Conservation (phyloP, 2,113 vertebrate species). For the Anguilla japonica region DNA sequence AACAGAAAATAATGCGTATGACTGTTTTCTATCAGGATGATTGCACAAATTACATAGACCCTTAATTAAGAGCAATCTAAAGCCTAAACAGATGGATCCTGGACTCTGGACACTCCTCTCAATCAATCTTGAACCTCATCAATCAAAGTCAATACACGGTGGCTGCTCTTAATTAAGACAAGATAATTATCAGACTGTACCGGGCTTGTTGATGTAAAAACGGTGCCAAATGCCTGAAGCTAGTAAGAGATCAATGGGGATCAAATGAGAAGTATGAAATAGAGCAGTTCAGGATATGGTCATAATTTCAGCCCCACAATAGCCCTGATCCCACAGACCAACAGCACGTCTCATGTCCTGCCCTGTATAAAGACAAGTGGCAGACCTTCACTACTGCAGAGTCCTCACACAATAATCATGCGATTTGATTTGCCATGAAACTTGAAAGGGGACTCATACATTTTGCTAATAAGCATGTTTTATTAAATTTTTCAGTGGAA, state of each 20-base stretch:
- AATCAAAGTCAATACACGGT: conserved; percentile 70
- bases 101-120: conserved; percentile 57
- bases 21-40: too few species aligned
- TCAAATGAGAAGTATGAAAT: conserved; percentile 45
- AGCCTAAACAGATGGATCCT: conserved; percentile 24
- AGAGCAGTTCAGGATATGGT: neutral
- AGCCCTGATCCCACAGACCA: neutral
- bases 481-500: neutral
- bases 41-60: neutral
- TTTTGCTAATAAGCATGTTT: too few species aligned
- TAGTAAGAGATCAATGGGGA: conserved; percentile 33
- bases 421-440: too few species aligned
- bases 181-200: conserved; percentile 75
- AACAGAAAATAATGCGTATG: too few species aligned
- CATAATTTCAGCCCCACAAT: neutral
- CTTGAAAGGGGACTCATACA: too few species aligned
- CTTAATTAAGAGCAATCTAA: neutral
- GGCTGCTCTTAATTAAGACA: conserved; percentile 65
- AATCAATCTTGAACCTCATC: conserved; percentile 77
- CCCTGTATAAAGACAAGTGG: neutral
- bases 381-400: neutral
- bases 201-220: conserved; percentile 73
- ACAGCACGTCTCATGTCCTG: neutral
- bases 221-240: conserved; percentile 66
- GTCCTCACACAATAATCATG: too few species aligned